Evolutionary conservation across 2,888 invertebrate species (phyloP).

Genomic region (Microctonus brassicae): DNA sequence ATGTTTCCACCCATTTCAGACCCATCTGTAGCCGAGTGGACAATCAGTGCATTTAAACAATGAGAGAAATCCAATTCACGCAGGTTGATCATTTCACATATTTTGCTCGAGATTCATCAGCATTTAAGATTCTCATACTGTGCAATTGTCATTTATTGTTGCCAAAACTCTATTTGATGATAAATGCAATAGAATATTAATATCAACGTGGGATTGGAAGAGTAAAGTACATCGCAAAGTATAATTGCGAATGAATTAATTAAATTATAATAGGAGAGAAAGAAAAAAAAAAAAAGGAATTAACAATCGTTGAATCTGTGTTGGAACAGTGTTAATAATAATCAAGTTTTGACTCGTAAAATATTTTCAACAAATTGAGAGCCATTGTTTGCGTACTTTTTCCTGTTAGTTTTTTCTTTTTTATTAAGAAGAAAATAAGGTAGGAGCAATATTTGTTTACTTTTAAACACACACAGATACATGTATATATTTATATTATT

Average conservation of each 20-base stretch:
- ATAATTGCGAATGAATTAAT: no score
- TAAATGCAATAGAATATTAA: neutral
- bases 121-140: neutral
- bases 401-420: neutral
- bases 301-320: neutral
- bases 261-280: no score
- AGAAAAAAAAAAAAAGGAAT: neutral
- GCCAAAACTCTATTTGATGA: neutral
- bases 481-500: no score
- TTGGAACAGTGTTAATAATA: no score
- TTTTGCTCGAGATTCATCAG: neutral
- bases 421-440: neutral
- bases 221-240: neutral
- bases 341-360: neutral
- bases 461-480: no score
- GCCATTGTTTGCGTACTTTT: no score
- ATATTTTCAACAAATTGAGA: no score
- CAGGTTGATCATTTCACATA: neutral
- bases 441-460: no score
- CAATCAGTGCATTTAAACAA: conserved; percentile 25
- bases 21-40: conserved; percentile 60
- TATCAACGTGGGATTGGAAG: neutral
- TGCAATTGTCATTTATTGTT: neutral
- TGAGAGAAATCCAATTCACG: conserved; percentile 3
- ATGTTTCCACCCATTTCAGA: conserved; percentile 66